A percentile compares a stretch with the other conserved stretches of the same genome.
Conservation (phyloP, 2,797 vertebrate genomes). For the Diceros bicornis region DNA sequence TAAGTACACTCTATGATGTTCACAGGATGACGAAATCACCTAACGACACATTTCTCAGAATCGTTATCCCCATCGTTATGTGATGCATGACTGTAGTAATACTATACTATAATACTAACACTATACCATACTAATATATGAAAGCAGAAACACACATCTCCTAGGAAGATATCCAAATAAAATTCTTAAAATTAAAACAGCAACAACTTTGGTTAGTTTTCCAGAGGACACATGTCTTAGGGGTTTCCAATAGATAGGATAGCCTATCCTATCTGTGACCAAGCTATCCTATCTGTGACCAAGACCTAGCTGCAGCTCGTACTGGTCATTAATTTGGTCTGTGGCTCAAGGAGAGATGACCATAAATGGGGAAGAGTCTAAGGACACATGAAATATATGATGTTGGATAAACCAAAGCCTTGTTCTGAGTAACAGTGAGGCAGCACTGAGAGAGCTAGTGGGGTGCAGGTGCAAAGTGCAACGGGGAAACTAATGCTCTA, state of each 20-base stretch:
- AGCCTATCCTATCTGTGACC: too few species aligned
- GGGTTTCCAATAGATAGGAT: background rate
- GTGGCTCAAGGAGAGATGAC: background rate
- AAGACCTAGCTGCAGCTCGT: too few species aligned
- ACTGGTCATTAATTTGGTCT: background rate
- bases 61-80: too few species aligned
- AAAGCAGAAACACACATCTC: background rate
- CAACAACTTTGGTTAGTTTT: background rate
- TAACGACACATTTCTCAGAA: too few species aligned
- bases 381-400: background rate
- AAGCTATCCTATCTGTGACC: too few species aligned
- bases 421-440: background rate
- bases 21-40: too few species aligned
- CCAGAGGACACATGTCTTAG: background rate
- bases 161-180: background rate
- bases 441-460: background rate
- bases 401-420: background rate
- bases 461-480: background rate
- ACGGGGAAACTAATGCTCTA: background rate
- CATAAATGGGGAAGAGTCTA: background rate
- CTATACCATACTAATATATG: background rate
- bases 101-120: background rate
- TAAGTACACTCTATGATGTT: too few species aligned
- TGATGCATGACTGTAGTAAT: too few species aligned
- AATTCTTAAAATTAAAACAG: slow-evolving; percentile 18